phyloP scores from a whole-genome alignment of 2,797 vertebrate species.

The Staurois parvus region DNA sequence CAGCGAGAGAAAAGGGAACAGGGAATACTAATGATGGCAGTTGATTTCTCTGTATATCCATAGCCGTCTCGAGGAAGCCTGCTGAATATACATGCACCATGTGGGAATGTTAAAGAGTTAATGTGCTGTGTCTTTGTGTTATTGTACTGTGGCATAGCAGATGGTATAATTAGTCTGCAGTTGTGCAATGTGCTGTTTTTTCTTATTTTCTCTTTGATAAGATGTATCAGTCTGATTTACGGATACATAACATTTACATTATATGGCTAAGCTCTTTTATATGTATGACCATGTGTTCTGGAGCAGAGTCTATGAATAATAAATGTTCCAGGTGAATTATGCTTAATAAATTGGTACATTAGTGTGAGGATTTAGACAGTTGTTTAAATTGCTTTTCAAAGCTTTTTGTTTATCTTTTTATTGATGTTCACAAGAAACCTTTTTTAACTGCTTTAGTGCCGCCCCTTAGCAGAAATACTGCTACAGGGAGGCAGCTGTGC shows the following conservation, averaged over 20 bases:
- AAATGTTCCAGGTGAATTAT: no score
- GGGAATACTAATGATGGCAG: slow-evolving; percentile 67
- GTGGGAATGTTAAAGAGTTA: slow-evolving; percentile 75
- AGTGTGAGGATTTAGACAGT: no score
- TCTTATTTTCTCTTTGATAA: not conserved
- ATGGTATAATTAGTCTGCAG: slow-evolving; percentile 66
- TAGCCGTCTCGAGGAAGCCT: slow-evolving; percentile 58
- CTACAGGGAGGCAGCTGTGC: no score
- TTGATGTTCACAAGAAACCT: no score
- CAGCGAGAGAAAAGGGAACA: slow-evolving; percentile 60
- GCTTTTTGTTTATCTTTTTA: no score
- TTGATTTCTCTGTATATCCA: slow-evolving; percentile 59
- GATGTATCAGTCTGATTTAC: slow-evolving; percentile 1
- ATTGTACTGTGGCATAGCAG: slow-evolving; percentile 73
- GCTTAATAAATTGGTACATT: no score
- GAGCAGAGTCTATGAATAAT: not conserved
- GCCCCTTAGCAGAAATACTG: no score
- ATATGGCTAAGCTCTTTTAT: not conserved
- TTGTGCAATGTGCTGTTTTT: slow-evolving; percentile 17
- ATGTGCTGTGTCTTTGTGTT: slow-evolving; percentile 68
- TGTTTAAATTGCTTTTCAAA: no score
- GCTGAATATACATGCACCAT: slow-evolving; percentile 67
- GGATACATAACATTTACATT: not conserved
- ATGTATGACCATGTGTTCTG: not conserved
- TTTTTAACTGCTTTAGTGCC: no score